Base-by-base conservation (phyloP, 1,140 invertebrate genomes). In the Papilio glaucus region DNA sequence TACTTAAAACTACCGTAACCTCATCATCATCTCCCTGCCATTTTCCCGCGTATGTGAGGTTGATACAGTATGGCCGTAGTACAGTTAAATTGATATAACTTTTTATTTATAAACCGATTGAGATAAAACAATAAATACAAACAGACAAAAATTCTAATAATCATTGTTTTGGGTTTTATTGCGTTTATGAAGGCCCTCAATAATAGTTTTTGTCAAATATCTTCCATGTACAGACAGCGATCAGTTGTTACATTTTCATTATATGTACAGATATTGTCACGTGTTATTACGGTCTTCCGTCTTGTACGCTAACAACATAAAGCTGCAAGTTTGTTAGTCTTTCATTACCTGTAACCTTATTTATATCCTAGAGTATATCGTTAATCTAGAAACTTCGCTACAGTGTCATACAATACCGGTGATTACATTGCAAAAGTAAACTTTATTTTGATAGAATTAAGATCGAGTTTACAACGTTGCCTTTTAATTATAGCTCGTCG, bases 401-500 rank as follows among this genome's bases (percentile, higher is more conserved):
- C 49, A 8, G 18, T 53, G 10, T 53, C 18, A 53, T 53, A 53
- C 49, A 24, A 24, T 53, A 53, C 21, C 4, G 15, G 45, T 53
- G 21, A 10, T 8, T 4, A 9, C 15, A 1, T n/a, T 15, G 18
- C 8, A 3, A 53, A 53, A 53, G 18, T 53, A 4, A 33, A 61
- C 26, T 61, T 15, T 26, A 33, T 15, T n/a, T 7, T 4, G 1
- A 26, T 29, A 13, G 13, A 0, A 1, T n/a, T 15, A 29, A 33
- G 57, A 29, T 33, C 13, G 26, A 10, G 7, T 38, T 63, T 39
- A 6, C 33, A 39, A 37, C 7, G 15, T 18, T 0, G n/a, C 15
- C 18, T 33, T 37, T 63, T 63, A 63, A 63, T 63, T 38, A 63
- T 38, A 15, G 61, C 61, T 37, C 61, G 12, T 33, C 8, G n/a